Evolutionary conservation across 2,888 invertebrate genomes (phyloP).

Genomic region (Epistrophe grossulariae): DNA sequence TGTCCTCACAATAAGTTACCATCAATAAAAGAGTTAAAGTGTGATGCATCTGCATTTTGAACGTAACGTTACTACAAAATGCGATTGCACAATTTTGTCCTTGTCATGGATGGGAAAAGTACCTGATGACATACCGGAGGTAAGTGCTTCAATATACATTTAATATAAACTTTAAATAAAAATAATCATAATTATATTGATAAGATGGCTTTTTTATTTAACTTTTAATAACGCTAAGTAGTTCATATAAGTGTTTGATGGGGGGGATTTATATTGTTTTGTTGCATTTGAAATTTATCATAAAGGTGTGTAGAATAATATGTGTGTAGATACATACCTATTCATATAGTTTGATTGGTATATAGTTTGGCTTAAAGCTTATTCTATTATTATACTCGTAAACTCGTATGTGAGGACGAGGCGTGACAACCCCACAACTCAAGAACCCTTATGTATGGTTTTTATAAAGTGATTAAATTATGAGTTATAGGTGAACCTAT

Average conservation of each 20-base stretch:
- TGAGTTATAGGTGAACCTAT: slow-evolving; percentile 4
- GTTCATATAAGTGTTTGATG: slow-evolving; percentile 2
- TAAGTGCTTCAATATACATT: slow-evolving; percentile 82
- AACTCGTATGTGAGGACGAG: slow-evolving; percentile 2
- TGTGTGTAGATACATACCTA: slow-evolving; percentile 11
- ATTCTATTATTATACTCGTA: slow-evolving; percentile 52
- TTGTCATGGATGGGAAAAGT: slow-evolving; percentile 99
- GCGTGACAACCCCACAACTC: slow-evolving; percentile 26
- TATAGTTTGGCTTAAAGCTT: slow-evolving; percentile 44
- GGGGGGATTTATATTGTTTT: slow-evolving; percentile 5
- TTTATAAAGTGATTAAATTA: slow-evolving; percentile 34
- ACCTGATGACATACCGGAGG: slow-evolving; percentile 97
- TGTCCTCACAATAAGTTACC: slow-evolving; percentile 23
- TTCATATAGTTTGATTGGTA: slow-evolving; percentile 7
- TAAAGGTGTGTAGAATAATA: slow-evolving; percentile 30
- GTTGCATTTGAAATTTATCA: slow-evolving; percentile 38
- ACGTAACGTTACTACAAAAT: slow-evolving; percentile 95
- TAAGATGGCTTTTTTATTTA: slow-evolving; percentile 3
- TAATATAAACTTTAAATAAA: neutral
- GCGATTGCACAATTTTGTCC: slow-evolving; percentile 97
- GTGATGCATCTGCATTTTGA: slow-evolving; percentile 98
- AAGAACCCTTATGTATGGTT: slow-evolving; percentile 23
- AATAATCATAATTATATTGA: neutral
- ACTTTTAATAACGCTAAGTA: slow-evolving; percentile 20
- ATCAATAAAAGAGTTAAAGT: slow-evolving; percentile 43